Base-by-base conservation (phyloP, 2,797 vertebrate genomes). In the Champsocephalus gunnari region DNA sequence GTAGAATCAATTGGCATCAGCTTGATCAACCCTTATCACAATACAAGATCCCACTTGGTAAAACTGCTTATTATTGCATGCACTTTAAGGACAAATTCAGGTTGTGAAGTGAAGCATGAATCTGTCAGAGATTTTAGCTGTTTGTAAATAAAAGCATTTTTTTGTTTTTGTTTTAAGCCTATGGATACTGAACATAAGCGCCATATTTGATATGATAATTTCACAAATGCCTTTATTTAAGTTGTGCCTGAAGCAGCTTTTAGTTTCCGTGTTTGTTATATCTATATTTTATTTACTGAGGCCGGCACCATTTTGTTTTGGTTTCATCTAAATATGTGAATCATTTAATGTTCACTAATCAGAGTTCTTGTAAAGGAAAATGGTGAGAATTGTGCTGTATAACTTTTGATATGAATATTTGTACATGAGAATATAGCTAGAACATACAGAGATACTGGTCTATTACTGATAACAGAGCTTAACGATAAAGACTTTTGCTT, bases 61-160 rank as follows among this genome's bases (percentile, higher is more conserved):
- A 92, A 94, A 95, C 96, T 97, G 96, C 97, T 98, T 95, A 94
- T 94, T 95, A 96, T 97, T 98, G 98, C 97, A 99, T 99, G 97
- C 97, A 98, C 98, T 98, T 99, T 98, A 97, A 97, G 94, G 93
- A 96, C 96, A 97, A 97, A 97, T 98, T 97, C 96, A 98, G 96
- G 97, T 97, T 96, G 95, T 95, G 94, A 94, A 96, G 95, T 95
- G 96, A 95, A 96, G 97, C 97, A 97, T 97, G 97, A 96, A 94
- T 97, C 96, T 97, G 97, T 98, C 97, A 95, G 96, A 97, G 96
- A 97, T 97, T 97, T 98, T 97, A 97, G 96, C 96, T 96, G 97
- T 98, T 97, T 98, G 97, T 98, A 98, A 97, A 98, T 98, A 99
- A 97, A 98, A 97, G 95, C 95, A 73, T 89, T 89, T 94, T 86